phyloP scores from a whole-genome alignment of 2,888 invertebrate genomes.

The Pterostichus madidus region DNA sequence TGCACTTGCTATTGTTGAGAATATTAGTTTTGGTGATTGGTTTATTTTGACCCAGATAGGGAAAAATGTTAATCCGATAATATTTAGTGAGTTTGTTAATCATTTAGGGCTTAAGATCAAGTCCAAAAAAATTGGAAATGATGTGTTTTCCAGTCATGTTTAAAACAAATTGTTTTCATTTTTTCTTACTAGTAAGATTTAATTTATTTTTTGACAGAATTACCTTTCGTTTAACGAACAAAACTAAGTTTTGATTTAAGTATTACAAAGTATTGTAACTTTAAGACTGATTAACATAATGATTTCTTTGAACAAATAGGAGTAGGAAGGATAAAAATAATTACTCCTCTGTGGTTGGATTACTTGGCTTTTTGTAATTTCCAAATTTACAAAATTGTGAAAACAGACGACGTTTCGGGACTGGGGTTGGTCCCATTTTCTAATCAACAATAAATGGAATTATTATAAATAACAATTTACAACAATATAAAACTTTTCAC shows the following conservation, averaged over 20 bases:
- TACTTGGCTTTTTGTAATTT: too few relatives aligned
- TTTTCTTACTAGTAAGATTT: not conserved
- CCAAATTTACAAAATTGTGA: too few relatives aligned
- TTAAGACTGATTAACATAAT: conserved; percentile 15
- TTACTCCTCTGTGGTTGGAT: too few relatives aligned
- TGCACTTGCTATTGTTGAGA: conserved; percentile 77
- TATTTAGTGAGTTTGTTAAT: conserved; percentile 82
- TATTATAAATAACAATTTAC: too few relatives aligned
- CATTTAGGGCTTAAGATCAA: conserved; percentile 63
- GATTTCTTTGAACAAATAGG: too few relatives aligned
- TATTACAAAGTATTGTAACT: not conserved
- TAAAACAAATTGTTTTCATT: not conserved
- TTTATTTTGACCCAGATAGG: conserved; percentile 87
- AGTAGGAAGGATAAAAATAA: too few relatives aligned
- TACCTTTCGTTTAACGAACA: not conserved
- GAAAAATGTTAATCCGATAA: conserved; percentile 86
- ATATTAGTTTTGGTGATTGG: conserved; percentile 86
- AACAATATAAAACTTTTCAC: too few relatives aligned
- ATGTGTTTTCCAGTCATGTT: conserved; percentile 3
- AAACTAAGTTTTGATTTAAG: conserved; percentile 1
- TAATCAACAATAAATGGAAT: too few relatives aligned
- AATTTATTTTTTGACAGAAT: not conserved
- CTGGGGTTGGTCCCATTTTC: too few relatives aligned
- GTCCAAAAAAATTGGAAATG: conserved; percentile 21
- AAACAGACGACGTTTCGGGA: too few relatives aligned